Conservation (phyloP, 2,888 invertebrate genomes). For the Pristionchus mayeri region DNA sequence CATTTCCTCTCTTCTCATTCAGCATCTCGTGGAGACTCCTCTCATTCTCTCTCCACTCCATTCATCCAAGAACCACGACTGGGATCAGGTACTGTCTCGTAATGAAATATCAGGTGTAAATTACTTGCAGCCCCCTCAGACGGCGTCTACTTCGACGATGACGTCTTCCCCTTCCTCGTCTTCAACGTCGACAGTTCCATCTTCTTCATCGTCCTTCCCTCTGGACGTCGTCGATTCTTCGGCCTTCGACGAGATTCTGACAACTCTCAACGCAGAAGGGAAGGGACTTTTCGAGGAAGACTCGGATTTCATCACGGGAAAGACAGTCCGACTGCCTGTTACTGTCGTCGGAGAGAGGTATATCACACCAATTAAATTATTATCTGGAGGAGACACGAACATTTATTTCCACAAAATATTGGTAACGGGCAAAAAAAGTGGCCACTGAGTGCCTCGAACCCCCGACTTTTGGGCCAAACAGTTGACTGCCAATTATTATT, state of each 20-base stretch:
- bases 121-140: not conserved
- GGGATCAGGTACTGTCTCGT: slow-evolving; percentile 3
- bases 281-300: slow-evolving; percentile 30
- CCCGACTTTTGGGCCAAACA: slow-evolving; percentile 52
- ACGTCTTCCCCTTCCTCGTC: not conserved
- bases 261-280: slow-evolving; percentile 47
- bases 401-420: no score
- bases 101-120: not conserved
- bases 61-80: not conserved
- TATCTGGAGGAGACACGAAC: not conserved
- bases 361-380: not conserved
- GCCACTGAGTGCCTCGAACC: slow-evolving; percentile 50
- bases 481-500: no score
- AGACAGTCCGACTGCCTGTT: not conserved
- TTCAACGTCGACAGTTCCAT: not conserved
- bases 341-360: slow-evolving; percentile 46
- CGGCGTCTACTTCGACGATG: not conserved
- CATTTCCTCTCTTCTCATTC: no score
- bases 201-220: not conserved
- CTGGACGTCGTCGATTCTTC: not conserved
- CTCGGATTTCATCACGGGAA: not conserved
- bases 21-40: slow-evolving; percentile 20
- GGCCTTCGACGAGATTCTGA: slow-evolving; percentile 48
- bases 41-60: not conserved
- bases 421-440: slow-evolving; percentile 49